These are phyloP conservation scores for Brachionus calyciflorus DNA, from an alignment of 1,140 invertebrate genomes.

Conservation along the genomic window DNA sequence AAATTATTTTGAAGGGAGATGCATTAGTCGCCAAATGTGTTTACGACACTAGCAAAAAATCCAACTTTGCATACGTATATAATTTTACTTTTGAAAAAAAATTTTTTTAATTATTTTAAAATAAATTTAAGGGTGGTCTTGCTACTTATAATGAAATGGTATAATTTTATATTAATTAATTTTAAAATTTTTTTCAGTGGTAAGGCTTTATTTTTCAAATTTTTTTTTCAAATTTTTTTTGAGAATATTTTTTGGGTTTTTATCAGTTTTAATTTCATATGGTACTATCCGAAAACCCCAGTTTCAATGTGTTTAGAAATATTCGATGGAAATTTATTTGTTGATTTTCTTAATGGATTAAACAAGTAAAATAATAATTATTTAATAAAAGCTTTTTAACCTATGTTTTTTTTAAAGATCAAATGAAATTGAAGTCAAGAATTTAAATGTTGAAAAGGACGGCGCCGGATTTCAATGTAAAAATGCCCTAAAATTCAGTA, in stretches of 20 bases:
- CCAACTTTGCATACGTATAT: constrained; percentile 12
- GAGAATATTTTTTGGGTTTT: background rate
- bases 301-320: too few species aligned
- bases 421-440: too few species aligned
- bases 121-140: background rate
- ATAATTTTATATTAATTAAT: background rate
- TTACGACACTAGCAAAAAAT: background rate
- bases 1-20: constrained; percentile 30
- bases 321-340: too few species aligned
- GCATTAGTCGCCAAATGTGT: constrained; percentile 13
- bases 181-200: background rate
- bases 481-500: too few species aligned
- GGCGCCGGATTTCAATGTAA: too few species aligned
- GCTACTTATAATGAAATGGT: background rate
- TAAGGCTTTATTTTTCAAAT: background rate
- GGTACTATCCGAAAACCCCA: background rate
- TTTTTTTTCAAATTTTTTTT: background rate
- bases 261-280: background rate
- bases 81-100: background rate
- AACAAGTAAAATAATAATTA: too few species aligned
- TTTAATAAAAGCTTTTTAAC: too few species aligned
- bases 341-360: too few species aligned
- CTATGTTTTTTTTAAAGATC: too few species aligned
- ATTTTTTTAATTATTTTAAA: background rate
- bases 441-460: too few species aligned